A percentile compares a stretch with the other conserved stretches of the same genome.
Evolutionary conservation across 2,888 invertebrate species (phyloP).

Genomic region (Calameuta idolon): DNA sequence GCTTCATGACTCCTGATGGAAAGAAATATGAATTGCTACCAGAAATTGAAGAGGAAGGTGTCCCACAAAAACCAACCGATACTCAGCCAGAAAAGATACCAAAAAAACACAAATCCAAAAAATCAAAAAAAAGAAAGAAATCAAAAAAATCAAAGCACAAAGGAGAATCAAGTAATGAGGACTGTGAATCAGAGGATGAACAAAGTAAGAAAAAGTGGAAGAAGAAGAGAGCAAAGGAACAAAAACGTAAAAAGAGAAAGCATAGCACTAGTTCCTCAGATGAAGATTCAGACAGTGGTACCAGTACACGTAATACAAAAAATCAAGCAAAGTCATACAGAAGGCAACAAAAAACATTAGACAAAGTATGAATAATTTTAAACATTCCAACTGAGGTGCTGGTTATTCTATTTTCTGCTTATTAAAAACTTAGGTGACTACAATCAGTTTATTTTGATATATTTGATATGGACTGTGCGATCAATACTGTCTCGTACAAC

Average conservation of each 20-base stretch:
- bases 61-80: slow-evolving; percentile 19
- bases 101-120: slow-evolving; percentile 53
- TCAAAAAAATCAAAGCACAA: slow-evolving; percentile 47
- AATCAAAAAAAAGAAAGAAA: slow-evolving; percentile 56
- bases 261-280: slow-evolving; percentile 40
- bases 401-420: background rate
- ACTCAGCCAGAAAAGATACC: slow-evolving; percentile 11
- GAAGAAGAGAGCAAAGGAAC: slow-evolving; percentile 45
- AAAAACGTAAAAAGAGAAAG: slow-evolving; percentile 46
- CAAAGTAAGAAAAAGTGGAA: slow-evolving; percentile 48
- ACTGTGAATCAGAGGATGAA: slow-evolving; percentile 36
- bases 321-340: slow-evolving; percentile 35
- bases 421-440: background rate
- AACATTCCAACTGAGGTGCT: slow-evolving; percentile 39
- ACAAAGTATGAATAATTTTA: slow-evolving; percentile 60
- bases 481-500: background rate
- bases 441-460: background rate
- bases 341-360: slow-evolving; percentile 43
- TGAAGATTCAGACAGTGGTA: slow-evolving; percentile 37
- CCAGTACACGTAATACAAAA: slow-evolving; percentile 17
- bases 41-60: slow-evolving; percentile 50
- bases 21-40: slow-evolving; percentile 65
- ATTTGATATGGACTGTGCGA: background rate
- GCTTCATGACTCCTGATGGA: slow-evolving; percentile 63
- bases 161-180: slow-evolving; percentile 35